Base-by-base conservation (phyloP, 2,797 vertebrate genomes). In the Galaxias olidus region DNA sequence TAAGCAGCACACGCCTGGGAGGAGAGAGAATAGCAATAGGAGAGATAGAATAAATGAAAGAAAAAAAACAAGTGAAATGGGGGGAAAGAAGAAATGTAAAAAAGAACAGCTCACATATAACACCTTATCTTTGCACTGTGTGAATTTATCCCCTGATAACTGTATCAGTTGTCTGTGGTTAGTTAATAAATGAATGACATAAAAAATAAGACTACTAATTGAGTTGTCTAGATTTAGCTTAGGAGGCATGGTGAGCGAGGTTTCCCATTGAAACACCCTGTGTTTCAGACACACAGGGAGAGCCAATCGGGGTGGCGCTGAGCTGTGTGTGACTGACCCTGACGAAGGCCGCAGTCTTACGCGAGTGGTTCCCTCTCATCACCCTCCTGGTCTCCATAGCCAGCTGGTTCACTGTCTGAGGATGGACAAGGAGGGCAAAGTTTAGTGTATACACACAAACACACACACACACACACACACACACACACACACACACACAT, bases 271-370 rank as follows among this genome's bases (percentile, higher is more conserved):
- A 30, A 30, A 30, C 30, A 30, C 30, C 2, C 30, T 30, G 30
- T 30, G 6, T n/a, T n/a, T n/a, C 12, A 20, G 19, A 17, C 46
- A 66, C 9, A 19, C 8, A 49, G 40, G 10, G 59, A 5, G n/a
- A 17, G 15, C 18, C 13, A 20, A 9, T 15, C 4, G 54, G 12
- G 18, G 1, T 14, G 53, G 46, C 46, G 15, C 17, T 19, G 46
- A 41, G 47, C 12, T 49, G 47, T 14, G 10, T 15, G 40, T 55
- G 52, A 93, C 95, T 71, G 82, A 98, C 98, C 93, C 96, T 92
- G 77, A 99, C 98, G 59, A 99, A 99, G 0, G 96, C 95, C 0
- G 96, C 96, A 0, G 98, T 99, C 85, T 99, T 99, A 47, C 96
- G 90, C 47, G 98, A 98, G 83, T 99, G 97, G 79, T 83, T 98